phyloP scores from a whole-genome alignment of 2,113 vertebrate genomes.

The Dasyprocta punctata region DNA sequence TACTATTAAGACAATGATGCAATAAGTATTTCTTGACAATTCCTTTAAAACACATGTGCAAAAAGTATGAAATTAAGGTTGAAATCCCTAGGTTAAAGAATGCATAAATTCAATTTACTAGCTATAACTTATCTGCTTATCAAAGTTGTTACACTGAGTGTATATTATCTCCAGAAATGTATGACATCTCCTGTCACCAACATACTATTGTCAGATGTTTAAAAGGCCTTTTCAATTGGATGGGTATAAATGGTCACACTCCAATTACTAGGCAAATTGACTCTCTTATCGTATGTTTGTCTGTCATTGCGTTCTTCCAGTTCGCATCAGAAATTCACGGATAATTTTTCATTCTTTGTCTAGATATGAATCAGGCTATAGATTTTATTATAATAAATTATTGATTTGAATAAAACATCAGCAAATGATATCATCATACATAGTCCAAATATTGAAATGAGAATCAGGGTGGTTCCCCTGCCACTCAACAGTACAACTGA shows the following conservation, averaged over 20 bases:
- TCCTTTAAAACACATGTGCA: not conserved
- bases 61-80: not conserved
- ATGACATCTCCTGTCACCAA: not conserved
- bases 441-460: not conserved
- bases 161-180: not conserved
- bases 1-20: not conserved
- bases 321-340: not conserved
- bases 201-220: not conserved
- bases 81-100: not conserved
- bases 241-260: not conserved
- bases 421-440: not conserved
- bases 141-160: not conserved
- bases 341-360: not conserved
- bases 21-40: not conserved
- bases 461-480: not conserved
- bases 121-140: not conserved
- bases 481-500: not conserved
- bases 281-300: not conserved
- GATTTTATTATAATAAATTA: constrained; percentile 16
- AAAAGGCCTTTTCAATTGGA: not conserved
- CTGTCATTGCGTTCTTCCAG: not conserved
- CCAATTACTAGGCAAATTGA: not conserved
- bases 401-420: not conserved
- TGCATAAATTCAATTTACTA: not conserved
- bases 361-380: not conserved